Evolutionary conservation across 2,113 vertebrate species (phyloP), one percentile per base, ranked within the genome.

Genomic region (Leucopsar rothschildi): DNA sequence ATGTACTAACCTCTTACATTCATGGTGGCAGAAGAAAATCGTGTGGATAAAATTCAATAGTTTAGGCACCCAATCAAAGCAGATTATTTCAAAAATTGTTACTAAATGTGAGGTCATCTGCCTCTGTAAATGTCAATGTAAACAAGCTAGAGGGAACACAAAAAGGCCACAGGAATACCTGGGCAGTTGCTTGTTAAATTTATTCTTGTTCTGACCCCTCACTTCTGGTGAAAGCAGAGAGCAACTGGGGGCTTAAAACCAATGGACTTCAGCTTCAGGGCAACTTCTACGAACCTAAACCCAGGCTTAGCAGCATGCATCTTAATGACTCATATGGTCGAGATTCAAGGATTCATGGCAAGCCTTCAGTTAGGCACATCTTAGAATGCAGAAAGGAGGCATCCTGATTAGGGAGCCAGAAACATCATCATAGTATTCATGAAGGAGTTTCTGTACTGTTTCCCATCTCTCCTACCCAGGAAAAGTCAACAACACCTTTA

Each of bases 161-260:
- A n/a, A 94, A 96, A 81, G 82, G 88, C 59, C 71, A 94, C 64
- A 86, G 27, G 35, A 94, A 88, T 82, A 93, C 52, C 73, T 83
- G n/a, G 55, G 68, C 60, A 17, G 2, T 31, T 96, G 75, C 71
- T 68, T 75, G 28, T 64, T 75, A 83, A 81, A 90, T 81, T 70
- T 92, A 78, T 88, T 95, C 82, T 70, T 93, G 50, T 77, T 85
- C 56, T 90, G 64, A 93, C 22, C 21, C 47, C 15, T 70, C 50
- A 64, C 35, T 86, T 64, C 47, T 88, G 56, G 25, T 86, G 87
- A 94, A 96, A 96, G 55, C 55, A 86, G 52, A 92, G 90, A 88
- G 52, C 59, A 93, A 82, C 71, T 81, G 11, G 20, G 47, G 44
- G 61, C 60, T 94, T 83, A 82, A 91, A 80, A 83, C 31, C 66